phyloP scores from a whole-genome alignment of 1,140 invertebrate genomes.

The Drosophila quadrilineata region DNA sequence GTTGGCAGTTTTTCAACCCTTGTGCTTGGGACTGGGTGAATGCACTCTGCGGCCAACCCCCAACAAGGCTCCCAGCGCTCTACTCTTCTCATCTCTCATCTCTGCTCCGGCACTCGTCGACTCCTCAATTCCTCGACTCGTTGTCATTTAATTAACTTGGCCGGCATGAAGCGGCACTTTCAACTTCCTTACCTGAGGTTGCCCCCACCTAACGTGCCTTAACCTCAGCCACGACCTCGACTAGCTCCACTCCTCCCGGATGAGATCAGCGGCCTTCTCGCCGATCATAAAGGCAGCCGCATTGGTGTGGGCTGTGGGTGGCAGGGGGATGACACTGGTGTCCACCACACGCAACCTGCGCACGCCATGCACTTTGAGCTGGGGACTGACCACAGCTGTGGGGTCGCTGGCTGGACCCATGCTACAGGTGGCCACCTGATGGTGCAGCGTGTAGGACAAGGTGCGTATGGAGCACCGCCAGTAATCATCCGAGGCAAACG shows the following conservation, averaged over 20 bases:
- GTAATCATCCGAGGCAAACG: constrained; percentile 86
- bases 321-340: constrained; percentile 88
- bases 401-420: constrained; percentile 88
- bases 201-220: neutral
- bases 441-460: constrained; percentile 86
- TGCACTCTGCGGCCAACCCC: constrained; percentile 83
- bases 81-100: neutral
- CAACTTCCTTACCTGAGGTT: neutral
- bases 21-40: constrained; percentile 60
- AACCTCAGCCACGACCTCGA: neutral
- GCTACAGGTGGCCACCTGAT: constrained; percentile 88
- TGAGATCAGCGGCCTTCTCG: constrained; percentile 93
- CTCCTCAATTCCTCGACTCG: constrained; percentile 24
- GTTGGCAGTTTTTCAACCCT: constrained; percentile 66
- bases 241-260: constrained; percentile 87
- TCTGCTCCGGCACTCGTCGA: neutral
- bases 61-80: constrained; percentile 5
- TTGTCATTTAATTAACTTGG: constrained; percentile 71
- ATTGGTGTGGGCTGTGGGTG: constrained; percentile 88
- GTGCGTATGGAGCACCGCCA: constrained; percentile 88
- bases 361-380: constrained; percentile 88
- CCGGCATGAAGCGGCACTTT: constrained; percentile 17
- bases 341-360: constrained; percentile 88
- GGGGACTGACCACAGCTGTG: constrained; percentile 88
- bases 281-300: constrained; percentile 92